These are phyloP conservation scores for Arion vulgaris DNA, from an alignment of 1,140 invertebrate genomes.

Conservation along the genomic window DNA sequence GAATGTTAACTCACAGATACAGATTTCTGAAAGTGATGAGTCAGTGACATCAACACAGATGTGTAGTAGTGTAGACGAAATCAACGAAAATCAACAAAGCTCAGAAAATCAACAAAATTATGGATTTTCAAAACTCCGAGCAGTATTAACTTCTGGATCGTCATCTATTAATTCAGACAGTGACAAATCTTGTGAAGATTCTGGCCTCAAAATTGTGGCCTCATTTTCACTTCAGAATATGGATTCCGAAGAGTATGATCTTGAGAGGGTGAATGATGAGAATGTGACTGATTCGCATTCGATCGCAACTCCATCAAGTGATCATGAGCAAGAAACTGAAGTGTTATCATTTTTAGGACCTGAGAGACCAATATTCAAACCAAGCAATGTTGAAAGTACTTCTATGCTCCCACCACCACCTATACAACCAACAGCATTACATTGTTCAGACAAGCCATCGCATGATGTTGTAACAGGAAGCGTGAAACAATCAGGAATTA, in stretches of 20 bases:
- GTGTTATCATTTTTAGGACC: constrained; percentile 29
- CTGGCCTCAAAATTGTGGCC: constrained; percentile 46
- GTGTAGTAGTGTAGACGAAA: not conserved
- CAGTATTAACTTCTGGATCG: constrained; percentile 1
- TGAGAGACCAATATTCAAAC: constrained; percentile 27
- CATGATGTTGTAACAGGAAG: not conserved
- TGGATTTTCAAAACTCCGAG: constrained; percentile 32
- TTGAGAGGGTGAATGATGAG: not conserved
- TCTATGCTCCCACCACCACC: constrained; percentile 3
- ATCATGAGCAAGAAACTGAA: constrained; percentile 19
- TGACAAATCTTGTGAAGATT: not conserved
- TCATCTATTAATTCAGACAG: not conserved
- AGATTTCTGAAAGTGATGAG: not conserved
- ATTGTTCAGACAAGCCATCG: not conserved
- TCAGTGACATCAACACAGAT: not conserved
- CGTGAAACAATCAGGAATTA: constrained; percentile 7
- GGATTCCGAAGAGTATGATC: not conserved
- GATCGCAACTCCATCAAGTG: constrained; percentile 9
- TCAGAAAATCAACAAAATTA: constrained; percentile 12
- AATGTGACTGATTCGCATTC: not conserved
- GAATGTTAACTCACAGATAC: not conserved
- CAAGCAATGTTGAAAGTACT: not conserved
- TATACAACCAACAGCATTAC: not conserved
- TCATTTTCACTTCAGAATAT: constrained; percentile 44
- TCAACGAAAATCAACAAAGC: not conserved